Conservation (phyloP, 2,797 vertebrate species). For the Petrocephalus schoutedeni region DNA sequence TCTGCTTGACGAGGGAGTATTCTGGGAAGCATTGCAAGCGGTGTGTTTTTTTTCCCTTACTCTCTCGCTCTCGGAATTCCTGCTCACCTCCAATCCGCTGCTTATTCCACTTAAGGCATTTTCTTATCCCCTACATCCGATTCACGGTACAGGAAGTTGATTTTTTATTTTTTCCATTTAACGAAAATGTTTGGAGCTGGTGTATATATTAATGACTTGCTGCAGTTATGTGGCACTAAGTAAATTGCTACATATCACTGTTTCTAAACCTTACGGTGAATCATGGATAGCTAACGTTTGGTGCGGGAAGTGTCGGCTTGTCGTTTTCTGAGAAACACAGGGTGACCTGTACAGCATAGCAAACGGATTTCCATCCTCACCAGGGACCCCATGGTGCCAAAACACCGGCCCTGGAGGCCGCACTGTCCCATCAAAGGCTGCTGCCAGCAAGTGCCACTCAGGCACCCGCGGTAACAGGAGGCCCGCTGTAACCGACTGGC, state of each 20-base stretch:
- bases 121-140: not conserved
- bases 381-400: not conserved
- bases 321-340: not conserved
- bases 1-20: conserved; percentile 41
- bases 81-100: conserved; percentile 28
- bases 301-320: not conserved
- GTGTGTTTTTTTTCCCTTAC: conserved; percentile 28
- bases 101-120: conserved; percentile 22
- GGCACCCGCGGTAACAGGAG: conserved; percentile 6
- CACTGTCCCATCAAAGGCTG: conserved; percentile 16
- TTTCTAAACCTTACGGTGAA: not conserved
- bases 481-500: not conserved
- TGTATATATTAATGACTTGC: not conserved
- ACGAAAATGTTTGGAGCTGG: not conserved
- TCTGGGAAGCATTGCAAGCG: conserved; percentile 36
- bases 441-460: conserved; percentile 22
- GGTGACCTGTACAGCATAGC: conserved; percentile 5
- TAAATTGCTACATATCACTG: not conserved
- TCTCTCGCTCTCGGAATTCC: conserved; percentile 31
- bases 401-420: conserved; percentile 7
- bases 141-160: not conserved
- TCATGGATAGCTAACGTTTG: not conserved
- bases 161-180: not conserved
- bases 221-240: not conserved
- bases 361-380: conserved; percentile 5